phyloP scores from a whole-genome alignment of 2,113 vertebrate genomes.

The Chloropsis hardwickii region DNA sequence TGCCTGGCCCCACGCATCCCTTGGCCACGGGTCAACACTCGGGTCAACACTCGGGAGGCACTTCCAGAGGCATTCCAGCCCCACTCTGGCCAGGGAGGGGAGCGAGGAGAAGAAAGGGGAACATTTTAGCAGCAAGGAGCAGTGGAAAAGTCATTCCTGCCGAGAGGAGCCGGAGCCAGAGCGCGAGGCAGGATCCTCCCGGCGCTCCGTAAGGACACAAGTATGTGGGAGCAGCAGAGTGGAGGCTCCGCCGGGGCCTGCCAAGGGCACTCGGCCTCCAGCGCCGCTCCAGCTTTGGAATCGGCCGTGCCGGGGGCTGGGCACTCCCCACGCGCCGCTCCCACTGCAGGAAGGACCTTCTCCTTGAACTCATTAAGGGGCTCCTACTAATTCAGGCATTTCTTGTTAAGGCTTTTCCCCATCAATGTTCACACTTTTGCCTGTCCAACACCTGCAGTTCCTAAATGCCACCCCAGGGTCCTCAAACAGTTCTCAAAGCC shows the following conservation, averaged over 20 bases:
- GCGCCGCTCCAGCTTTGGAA: accelerated
- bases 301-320: not conserved
- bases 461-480: not conserved
- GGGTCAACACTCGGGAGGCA: not conserved
- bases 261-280: not conserved
- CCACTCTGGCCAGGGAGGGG: not conserved
- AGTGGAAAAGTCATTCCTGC: not conserved
- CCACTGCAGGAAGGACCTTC: accelerated
- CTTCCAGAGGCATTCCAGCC: not conserved
- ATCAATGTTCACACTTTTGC: accelerated
- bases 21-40: not conserved
- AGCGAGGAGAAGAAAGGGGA: not conserved
- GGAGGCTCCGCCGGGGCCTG: not conserved
- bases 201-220: not conserved
- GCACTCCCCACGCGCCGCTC: not conserved
- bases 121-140: not conserved
- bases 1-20: not conserved
- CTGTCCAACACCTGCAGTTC: not conserved
- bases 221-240: not conserved
- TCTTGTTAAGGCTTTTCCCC: not conserved
- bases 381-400: no score
- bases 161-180: not conserved
- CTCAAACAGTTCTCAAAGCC: not conserved
- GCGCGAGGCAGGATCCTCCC: not conserved
- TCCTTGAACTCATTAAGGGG: not conserved